phyloP scores from a whole-genome alignment of 2,797 vertebrate genomes.

The Acanthurus leucopareius region DNA sequence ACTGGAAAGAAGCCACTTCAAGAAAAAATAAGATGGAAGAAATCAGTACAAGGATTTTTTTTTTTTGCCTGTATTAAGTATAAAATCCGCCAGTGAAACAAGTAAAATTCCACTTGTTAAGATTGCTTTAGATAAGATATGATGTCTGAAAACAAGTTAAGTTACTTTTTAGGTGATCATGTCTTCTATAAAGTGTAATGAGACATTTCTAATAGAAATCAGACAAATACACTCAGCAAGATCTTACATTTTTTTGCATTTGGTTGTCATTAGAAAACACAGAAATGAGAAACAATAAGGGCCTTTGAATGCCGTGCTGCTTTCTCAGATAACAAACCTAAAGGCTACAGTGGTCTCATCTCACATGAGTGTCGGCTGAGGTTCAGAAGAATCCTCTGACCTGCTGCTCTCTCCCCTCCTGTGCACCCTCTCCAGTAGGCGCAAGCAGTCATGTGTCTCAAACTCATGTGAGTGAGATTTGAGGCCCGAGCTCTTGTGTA shows the following conservation, averaged over 20 bases:
- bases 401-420: conserved; percentile 73
- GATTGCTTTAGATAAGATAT: too few species aligned
- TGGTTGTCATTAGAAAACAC: neutral
- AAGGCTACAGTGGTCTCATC: conserved; percentile 60
- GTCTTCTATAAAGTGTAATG: too few species aligned
- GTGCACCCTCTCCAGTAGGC: conserved; percentile 61
- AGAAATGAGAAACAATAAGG: conserved; percentile 25
- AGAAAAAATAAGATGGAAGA: too few species aligned
- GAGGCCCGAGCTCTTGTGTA: conserved; percentile 68
- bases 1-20: too few species aligned
- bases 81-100: too few species aligned
- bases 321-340: conserved; percentile 45
- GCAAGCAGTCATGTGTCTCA: conserved; percentile 82
- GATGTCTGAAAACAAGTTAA: too few species aligned
- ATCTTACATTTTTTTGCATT: neutral
- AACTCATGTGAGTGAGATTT: conserved; percentile 86
- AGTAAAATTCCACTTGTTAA: too few species aligned
- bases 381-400: conserved; percentile 75
- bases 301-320: conserved; percentile 36
- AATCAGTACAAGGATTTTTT: too few species aligned
- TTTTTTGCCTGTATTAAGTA: too few species aligned
- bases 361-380: conserved; percentile 84
- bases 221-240: too few species aligned
- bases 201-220: too few species aligned
- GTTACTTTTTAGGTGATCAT: too few species aligned